Evolutionary conservation across 2,797 vertebrate species (phyloP).

Genomic region (Holocentrus rufus): DNA sequence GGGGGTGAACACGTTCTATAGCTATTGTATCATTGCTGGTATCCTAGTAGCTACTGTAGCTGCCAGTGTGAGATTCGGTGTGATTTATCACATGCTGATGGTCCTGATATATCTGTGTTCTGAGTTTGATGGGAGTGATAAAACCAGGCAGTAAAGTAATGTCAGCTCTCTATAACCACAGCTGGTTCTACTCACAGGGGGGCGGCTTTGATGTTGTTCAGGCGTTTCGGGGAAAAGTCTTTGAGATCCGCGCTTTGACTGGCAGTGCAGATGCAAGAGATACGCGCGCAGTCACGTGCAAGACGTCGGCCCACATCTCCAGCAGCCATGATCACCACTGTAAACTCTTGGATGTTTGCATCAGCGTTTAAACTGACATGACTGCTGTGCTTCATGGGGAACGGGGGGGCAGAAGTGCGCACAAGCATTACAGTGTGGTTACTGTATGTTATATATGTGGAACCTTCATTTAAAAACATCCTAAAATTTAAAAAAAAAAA

Average conservation of each 20-base stretch:
- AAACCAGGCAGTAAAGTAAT: constrained; percentile 75
- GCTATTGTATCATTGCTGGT: not conserved
- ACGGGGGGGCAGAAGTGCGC: constrained; percentile 4
- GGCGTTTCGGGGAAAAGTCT: constrained; percentile 49
- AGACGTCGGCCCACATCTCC: constrained; percentile 20
- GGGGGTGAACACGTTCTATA: not conserved
- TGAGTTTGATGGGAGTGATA: constrained; percentile 75
- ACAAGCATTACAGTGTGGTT: constrained; percentile 14
- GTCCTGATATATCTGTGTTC: constrained; percentile 64
- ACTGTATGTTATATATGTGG: constrained; percentile 2
- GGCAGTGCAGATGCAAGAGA: constrained; percentile 47
- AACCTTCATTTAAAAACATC: not conserved
- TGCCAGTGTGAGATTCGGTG: constrained; percentile 26
- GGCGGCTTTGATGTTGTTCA: constrained; percentile 71
- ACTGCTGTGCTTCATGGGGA: constrained; percentile 26
- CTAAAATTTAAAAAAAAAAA: too few species aligned
- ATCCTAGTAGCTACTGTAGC: constrained; percentile 2
- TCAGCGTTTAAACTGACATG: constrained; percentile 42
- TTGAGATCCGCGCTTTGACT: constrained; percentile 35
- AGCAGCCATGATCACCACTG: constrained; percentile 27
- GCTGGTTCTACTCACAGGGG: constrained; percentile 68
- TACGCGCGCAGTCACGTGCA: constrained; percentile 8
- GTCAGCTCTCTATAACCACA: constrained; percentile 70
- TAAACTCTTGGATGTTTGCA: constrained; percentile 48
- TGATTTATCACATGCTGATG: constrained; percentile 70